A percentile compares a stretch with the other conserved stretches of the same genome.
Evolutionary conservation across 2,888 invertebrate genomes (phyloP).

Genomic region (Amphipyra tragopoginis): DNA sequence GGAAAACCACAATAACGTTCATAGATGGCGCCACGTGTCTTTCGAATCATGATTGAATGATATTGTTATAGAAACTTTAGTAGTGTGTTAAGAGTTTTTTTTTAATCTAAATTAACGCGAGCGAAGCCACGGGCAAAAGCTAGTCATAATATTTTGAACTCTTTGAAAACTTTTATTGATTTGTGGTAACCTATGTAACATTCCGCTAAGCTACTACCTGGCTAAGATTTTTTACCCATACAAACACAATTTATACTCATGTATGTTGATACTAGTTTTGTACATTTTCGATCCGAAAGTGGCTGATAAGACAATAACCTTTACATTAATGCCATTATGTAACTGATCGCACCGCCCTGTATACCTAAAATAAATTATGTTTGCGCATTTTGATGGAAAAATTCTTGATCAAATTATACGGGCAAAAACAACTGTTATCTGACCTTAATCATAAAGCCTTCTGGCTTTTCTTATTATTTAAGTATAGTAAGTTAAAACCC

Average conservation of each 20-base stretch:
- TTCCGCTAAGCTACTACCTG: background rate
- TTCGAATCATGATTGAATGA: no score
- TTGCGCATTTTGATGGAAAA: constrained; percentile 50
- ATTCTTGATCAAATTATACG: constrained; percentile 45
- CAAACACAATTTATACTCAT: constrained; percentile 9
- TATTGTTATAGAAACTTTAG: no score
- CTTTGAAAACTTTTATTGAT: background rate
- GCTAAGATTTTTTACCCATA: no score
- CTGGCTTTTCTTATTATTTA: constrained; percentile 32
- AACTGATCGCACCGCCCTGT: constrained; percentile 45
- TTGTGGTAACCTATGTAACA: no score
- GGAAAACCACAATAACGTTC: no score
- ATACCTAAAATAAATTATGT: constrained; percentile 54
- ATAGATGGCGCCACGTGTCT: no score
- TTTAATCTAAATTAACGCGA: no score
- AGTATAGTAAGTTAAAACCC: constrained; percentile 32
- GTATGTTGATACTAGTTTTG: constrained; percentile 5
- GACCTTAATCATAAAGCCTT: constrained; percentile 37
- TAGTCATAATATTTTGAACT: no score
- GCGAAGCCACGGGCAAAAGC: no score
- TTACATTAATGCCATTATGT: constrained; percentile 42
- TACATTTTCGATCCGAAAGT: constrained; percentile 15
- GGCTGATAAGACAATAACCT: constrained; percentile 21
- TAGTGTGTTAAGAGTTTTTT: no score
- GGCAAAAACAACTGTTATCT: constrained; percentile 39